These are phyloP conservation scores for Channa striata DNA, from an alignment of 2,797 vertebrate species.

Conservation along the genomic window DNA sequence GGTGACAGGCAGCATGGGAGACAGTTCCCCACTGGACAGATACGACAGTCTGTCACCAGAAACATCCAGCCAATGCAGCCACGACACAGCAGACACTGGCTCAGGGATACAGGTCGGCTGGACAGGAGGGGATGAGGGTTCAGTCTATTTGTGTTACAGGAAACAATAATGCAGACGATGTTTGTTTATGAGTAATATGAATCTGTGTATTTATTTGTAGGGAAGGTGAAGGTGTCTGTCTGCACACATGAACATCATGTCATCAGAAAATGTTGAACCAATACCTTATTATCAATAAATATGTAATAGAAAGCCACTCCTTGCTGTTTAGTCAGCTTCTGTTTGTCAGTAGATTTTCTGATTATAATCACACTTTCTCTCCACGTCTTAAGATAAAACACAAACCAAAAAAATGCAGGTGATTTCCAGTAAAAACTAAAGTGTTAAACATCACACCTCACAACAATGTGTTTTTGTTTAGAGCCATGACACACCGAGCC, in stretches of 20 bases:
- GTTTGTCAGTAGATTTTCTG: too few species aligned
- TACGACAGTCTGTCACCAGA: conserved; percentile 75
- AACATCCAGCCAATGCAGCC: conserved; percentile 75
- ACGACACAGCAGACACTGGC: conserved; percentile 61
- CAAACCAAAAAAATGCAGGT: too few species aligned
- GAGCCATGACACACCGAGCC: too few species aligned
- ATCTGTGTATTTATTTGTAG: background rate
- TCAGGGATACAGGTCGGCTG: conserved; percentile 76
- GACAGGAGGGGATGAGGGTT: background rate
- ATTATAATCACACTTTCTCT: too few species aligned
- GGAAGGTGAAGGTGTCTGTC: background rate
- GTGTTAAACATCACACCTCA: too few species aligned
- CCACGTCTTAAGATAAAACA: too few species aligned
- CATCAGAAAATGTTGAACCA: background rate
- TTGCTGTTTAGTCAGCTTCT: background rate
- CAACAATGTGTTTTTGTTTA: too few species aligned
- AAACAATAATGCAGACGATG: background rate
- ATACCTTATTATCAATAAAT: conserved; percentile 15
- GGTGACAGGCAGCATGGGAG: conserved; percentile 76
- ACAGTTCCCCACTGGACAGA: conserved; percentile 63
- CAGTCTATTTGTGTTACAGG: conserved; percentile 1
- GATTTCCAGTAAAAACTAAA: too few species aligned
- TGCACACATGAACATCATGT: background rate
- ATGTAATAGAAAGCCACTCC: background rate
- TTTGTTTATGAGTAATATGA: background rate